Percentiles rank a stretch among this genome's conserved stretches.
Conservation (phyloP, 2,113 vertebrate species). For the Calonectris borealis region DNA sequence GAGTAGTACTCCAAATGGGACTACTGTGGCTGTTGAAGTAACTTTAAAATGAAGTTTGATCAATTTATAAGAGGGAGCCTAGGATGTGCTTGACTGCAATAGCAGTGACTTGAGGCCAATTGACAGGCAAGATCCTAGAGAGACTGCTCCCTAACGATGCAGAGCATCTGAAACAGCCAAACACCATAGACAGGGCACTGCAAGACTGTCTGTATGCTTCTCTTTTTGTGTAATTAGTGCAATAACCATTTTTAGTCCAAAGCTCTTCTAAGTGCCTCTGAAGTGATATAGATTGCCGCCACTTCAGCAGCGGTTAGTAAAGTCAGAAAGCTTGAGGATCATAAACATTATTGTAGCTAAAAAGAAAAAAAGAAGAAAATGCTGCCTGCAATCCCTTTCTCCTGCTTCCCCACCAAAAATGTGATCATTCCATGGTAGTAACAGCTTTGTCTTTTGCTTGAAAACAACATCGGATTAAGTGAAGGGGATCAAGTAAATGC, state of each 20-base stretch:
- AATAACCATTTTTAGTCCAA: neutral
- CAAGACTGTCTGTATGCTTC: neutral
- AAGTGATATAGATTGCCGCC: neutral
- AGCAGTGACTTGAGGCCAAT: neutral
- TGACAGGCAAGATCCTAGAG: neutral
- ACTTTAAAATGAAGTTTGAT: neutral
- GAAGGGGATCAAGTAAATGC: neutral
- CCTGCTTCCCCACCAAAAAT: neutral
- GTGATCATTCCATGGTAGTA: neutral
- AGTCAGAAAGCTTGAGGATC: neutral
- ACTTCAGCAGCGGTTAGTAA: neutral
- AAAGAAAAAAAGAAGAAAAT: too few relatives aligned
- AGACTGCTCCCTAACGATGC: neutral
- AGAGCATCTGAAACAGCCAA: neutral
- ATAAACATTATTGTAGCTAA: neutral
- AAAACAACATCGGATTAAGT: neutral
- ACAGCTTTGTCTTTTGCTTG: neutral
- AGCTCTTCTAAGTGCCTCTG: neutral
- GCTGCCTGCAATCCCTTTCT: neutral
- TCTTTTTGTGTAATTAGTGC: neutral
- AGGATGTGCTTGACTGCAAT: neutral
- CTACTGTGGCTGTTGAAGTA: neutral
- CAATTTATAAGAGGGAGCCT: neutral
- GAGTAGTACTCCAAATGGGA: neutral
- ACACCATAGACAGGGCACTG: neutral